Conservation (phyloP, 1,140 invertebrate species). For the Plectrocnemia conspersa region DNA sequence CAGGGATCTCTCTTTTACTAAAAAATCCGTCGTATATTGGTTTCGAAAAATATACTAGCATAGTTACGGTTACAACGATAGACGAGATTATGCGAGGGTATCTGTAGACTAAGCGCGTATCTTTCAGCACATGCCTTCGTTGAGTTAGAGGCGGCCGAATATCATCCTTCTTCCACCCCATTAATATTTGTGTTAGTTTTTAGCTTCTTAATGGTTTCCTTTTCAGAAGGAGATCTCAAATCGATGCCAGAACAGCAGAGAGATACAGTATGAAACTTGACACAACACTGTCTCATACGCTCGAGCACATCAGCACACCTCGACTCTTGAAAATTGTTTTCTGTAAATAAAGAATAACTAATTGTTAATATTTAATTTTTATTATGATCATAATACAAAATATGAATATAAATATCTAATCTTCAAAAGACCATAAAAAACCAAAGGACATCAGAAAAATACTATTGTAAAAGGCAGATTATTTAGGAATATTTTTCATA, state of each 20-base stretch:
- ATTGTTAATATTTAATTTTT: too few species aligned
- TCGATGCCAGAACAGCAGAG: constrained; percentile 64
- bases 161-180: neutral
- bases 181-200: neutral
- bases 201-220: neutral
- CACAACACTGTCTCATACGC: constrained; percentile 61
- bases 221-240: constrained; percentile 38
- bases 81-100: constrained; percentile 50
- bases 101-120: constrained; percentile 45
- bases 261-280: constrained; percentile 55
- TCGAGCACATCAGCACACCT: constrained; percentile 58
- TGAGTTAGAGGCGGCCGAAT: neutral
- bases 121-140: constrained; percentile 34
- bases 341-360: constrained; percentile 50
- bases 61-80: constrained; percentile 41
- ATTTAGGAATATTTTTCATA: too few species aligned
- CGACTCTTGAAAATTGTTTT: constrained; percentile 63
- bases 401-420: too few species aligned
- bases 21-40: constrained; percentile 66
- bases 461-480: constrained; percentile 41
- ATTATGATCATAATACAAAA: too few species aligned
- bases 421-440: too few species aligned
- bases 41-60: constrained; percentile 61
- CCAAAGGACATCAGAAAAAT: too few species aligned
- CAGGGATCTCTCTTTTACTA: constrained; percentile 34